Evolutionary conservation across 2,797 vertebrate species (phyloP).

Genomic region (Oryzias dopingdopingensis): DNA sequence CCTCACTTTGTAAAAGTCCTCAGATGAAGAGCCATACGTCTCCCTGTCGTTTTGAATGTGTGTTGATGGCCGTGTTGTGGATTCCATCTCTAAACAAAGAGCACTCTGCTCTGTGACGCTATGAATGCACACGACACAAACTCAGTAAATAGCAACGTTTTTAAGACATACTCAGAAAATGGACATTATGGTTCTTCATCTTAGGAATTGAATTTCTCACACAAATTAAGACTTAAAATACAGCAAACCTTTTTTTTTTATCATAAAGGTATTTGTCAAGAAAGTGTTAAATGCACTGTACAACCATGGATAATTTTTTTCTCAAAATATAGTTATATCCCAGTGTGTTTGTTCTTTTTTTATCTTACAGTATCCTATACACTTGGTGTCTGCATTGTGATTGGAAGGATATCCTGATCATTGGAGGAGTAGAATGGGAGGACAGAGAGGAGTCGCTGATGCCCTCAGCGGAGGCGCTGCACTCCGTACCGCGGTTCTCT

Average conservation of each 20-base stretch:
- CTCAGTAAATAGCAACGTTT: conserved; percentile 34
- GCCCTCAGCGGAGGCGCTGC: conserved; percentile 73
- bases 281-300: conserved; percentile 72
- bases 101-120: conserved; percentile 27
- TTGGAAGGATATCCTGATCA: conserved; percentile 65
- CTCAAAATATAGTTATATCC: conserved; percentile 74
- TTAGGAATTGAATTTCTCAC: conserved; percentile 51
- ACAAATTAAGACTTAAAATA: conserved; percentile 64
- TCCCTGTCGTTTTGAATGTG: conserved; percentile 40
- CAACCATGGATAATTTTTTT: conserved; percentile 56
- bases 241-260: conserved; percentile 39
- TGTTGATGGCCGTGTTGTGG: conserved; percentile 30
- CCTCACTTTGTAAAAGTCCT: conserved; percentile 51
- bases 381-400: conserved; percentile 64
- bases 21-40: conserved; percentile 67
- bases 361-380: conserved; percentile 69
- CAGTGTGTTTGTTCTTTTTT: conserved; percentile 40
- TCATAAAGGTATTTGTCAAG: conserved; percentile 65
- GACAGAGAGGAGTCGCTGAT: conserved; percentile 21
- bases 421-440: conserved; percentile 37
- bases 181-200: conserved; percentile 66
- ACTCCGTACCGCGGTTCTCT: conserved; percentile 71
- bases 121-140: conserved; percentile 49
- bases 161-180: conserved; percentile 40
- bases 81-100: conserved; percentile 21